A percentile compares a stretch with the other conserved stretches of the same genome.
These are phyloP conservation scores for Salpingus planirostris DNA, from an alignment of 2,888 invertebrate genomes.

Conservation along the genomic window DNA sequence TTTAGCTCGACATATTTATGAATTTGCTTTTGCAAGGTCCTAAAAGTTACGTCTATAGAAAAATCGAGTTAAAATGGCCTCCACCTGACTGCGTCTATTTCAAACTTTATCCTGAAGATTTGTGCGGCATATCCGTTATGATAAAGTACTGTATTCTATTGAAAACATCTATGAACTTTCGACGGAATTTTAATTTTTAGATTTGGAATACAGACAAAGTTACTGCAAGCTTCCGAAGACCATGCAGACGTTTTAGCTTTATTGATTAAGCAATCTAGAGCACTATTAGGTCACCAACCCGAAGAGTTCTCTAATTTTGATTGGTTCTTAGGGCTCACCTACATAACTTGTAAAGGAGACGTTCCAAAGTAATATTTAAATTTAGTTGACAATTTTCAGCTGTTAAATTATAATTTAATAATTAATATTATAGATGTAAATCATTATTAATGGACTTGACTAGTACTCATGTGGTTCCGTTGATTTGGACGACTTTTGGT, in stretches of 20 bases:
- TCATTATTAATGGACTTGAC: conserved; percentile 13
- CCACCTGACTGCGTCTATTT: conserved; percentile 9
- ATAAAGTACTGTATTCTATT: conserved; percentile 7
- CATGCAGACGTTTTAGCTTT: conserved; percentile 14
- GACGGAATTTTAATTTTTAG: too few species aligned
- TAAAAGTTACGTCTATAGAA: conserved; percentile 8
- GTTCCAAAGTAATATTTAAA: too few species aligned
- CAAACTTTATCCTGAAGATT: conserved; percentile 13
- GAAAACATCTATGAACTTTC: too few species aligned
- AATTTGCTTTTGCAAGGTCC: conserved; percentile 14
- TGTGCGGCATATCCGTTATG: conserved; percentile 10
- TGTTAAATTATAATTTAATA: too few species aligned
- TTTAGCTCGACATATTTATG: conserved; percentile 12
- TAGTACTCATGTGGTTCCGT: conserved; percentile 14
- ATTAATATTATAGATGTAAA: conserved; percentile 14
- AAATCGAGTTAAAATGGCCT: conserved; percentile 12
- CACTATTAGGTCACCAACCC: conserved; percentile 13
- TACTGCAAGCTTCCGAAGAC: too few species aligned
- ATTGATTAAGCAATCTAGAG: conserved; percentile 18
- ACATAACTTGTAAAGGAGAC: conserved; percentile 19
- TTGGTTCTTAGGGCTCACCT: conserved; percentile 21
- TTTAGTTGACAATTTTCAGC: too few species aligned
- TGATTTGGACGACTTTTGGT: conserved; percentile 19
- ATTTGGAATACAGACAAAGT: too few species aligned
- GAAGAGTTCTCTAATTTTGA: conserved; percentile 21